A percentile compares a stretch with the other conserved stretches of the same genome.
Conservation (phyloP, 2,113 vertebrate genomes). For the Nesoenas mayeri region DNA sequence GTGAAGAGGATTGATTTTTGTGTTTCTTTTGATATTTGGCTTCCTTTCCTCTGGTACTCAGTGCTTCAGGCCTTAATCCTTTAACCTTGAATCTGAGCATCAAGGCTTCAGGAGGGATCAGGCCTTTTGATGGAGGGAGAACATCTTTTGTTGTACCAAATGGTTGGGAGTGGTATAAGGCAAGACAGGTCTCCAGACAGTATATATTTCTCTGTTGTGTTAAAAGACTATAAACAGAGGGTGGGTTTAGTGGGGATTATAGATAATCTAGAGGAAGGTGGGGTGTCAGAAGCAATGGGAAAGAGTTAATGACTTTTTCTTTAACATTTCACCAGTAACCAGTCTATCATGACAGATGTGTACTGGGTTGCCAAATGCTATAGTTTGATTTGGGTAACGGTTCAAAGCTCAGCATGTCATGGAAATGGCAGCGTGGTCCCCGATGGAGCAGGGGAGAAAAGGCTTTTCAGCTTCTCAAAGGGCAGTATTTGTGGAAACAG, state of each 20-base stretch:
- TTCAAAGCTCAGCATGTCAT: constrained; percentile 43
- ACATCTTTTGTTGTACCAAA: constrained; percentile 47
- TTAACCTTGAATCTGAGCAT: constrained; percentile 69
- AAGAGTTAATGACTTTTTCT: constrained; percentile 51
- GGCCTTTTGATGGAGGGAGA: constrained; percentile 49
- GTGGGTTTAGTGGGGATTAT: constrained; percentile 44
- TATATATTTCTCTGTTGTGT: not conserved
- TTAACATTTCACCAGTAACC: constrained; percentile 58
- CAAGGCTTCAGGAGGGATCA: constrained; percentile 45
- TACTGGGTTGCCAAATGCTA: constrained; percentile 48
- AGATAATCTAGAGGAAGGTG: constrained; percentile 43
- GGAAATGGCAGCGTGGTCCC: constrained; percentile 50
- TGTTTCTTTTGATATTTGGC: constrained; percentile 71
- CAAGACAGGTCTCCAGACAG: constrained; percentile 16
- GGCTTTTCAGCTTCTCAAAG: constrained; percentile 52
- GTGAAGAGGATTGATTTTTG: constrained; percentile 73
- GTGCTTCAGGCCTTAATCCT: constrained; percentile 66
- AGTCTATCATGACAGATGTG: constrained; percentile 38
- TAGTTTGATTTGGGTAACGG: constrained; percentile 32
- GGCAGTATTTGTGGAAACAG: constrained; percentile 60
- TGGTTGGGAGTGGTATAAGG: constrained; percentile 15
- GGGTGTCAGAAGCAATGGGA: constrained; percentile 15
- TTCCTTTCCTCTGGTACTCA: constrained; percentile 63
- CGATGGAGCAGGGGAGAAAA: constrained; percentile 10
- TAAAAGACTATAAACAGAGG: constrained; percentile 32